A percentile compares a stretch with the other conserved stretches of the same genome.
Evolutionary conservation across 2,797 vertebrate genomes (phyloP).

Genomic region (Glyptemys insculpta): DNA sequence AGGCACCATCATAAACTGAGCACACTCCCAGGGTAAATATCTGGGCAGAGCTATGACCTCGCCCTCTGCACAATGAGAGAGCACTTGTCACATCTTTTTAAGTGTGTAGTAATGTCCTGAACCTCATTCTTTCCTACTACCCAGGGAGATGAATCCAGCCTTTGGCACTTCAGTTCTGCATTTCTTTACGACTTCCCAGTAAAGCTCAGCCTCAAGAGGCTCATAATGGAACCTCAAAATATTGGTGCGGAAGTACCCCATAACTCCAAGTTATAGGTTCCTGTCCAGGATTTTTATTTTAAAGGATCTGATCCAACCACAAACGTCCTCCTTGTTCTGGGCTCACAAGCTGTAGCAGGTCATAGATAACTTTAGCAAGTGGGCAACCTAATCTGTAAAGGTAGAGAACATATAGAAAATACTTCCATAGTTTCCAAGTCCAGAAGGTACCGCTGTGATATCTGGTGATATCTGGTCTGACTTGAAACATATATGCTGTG

Average conservation of each 20-base stretch:
- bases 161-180: neutral
- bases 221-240: neutral
- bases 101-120: neutral
- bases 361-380: neutral
- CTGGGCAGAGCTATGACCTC: slow-evolving; percentile 47
- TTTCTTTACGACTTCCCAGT: neutral
- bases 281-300: neutral
- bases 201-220: neutral
- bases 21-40: slow-evolving; percentile 1
- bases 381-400: neutral
- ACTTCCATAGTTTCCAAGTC: neutral
- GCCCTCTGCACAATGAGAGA: neutral
- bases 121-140: neutral
- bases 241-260: neutral
- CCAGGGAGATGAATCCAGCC: neutral
- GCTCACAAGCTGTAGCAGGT: neutral
- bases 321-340: neutral
- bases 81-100: neutral
- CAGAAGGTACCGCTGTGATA: neutral
- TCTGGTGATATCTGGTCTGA: neutral
- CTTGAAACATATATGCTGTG: neutral
- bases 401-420: neutral
- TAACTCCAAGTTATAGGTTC: neutral
- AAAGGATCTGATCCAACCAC: neutral
- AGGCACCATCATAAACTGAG: neutral